Base-by-base conservation (phyloP, 2,113 vertebrate genomes). In the Candoia aspera region DNA sequence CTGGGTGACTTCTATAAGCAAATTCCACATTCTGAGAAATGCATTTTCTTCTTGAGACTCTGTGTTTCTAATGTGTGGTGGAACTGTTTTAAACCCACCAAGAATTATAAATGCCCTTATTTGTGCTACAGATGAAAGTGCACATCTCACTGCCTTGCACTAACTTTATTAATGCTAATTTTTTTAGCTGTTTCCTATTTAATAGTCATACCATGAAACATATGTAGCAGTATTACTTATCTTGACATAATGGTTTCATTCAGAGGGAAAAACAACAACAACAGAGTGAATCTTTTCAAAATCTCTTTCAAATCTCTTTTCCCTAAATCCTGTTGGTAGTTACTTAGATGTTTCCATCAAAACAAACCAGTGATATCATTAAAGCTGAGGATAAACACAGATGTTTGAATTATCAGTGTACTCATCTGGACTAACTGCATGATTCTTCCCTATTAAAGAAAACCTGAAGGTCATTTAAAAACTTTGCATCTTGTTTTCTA, bases 131-230 rank as follows among this genome's bases (percentile, higher is more conserved):
- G 84, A 88, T n/a, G 57, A 91, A 91, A 93, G 1, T 4, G 64
- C 86, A 53, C 49, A 1, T 58, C 0, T 0, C 26, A 79, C 89
- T 84, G 1, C 57, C 15, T 53, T 88, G 23, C 9, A 84, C 19
- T 49, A 91, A 94, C 92, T 93, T 91, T 90, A 87, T 57, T 90
- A 64, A 90, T 87, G 1, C 33, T 21, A 9, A 0, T 1, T 92
- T 26, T 37, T 2, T 92, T 94, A 1, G 86, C 88, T 90, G 15
- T 90, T 15, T 88, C 86, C 85, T 60, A 29, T 92, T 95, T 93
- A 92, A 89, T 57, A 21, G 64, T 58, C 91, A 53, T 91, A 1
- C 0, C 49, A 29, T 87, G 94, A 92, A 1, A 87, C 91, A 94
- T 2, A n/a, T n/a, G n/a, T n/a, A 13, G 54, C 29, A 33, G 53